phyloP scores from a whole-genome alignment of 2,888 invertebrate species.

The Cataglyphis altisquamis region DNA sequence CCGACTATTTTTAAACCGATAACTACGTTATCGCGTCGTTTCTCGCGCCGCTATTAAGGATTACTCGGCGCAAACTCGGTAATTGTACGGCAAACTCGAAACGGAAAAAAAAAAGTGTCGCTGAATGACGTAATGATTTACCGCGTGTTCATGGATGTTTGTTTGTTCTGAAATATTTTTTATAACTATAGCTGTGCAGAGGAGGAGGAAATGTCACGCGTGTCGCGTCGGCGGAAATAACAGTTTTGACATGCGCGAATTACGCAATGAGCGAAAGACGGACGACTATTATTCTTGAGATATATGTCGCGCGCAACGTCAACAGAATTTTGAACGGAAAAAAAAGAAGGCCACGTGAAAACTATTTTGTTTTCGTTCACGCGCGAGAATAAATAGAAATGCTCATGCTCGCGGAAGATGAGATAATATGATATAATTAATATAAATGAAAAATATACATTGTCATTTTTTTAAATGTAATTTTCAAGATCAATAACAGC shows the following conservation, averaged over 20 bases:
- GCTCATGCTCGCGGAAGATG: neutral
- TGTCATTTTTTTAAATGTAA: neutral
- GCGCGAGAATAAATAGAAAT: constrained; percentile 43
- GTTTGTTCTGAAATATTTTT: neutral
- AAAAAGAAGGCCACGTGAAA: constrained; percentile 25
- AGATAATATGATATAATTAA: neutral
- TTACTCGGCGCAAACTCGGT: constrained; percentile 34
- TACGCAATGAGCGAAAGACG: constrained; percentile 54
- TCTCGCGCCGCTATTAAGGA: constrained; percentile 50
- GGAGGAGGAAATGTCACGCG: constrained; percentile 25
- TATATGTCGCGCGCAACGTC: constrained; percentile 30
- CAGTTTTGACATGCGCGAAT: constrained; percentile 53
- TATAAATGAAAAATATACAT: neutral
- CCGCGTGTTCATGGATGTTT: constrained; percentile 15
- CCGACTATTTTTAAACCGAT: constrained; percentile 66
- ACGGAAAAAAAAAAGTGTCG: constrained; percentile 1
- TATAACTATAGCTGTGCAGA: constrained; percentile 21
- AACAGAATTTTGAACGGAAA: constrained; percentile 45
- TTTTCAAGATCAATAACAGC: neutral
- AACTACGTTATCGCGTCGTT: constrained; percentile 61
- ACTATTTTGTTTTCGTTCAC: constrained; percentile 42
- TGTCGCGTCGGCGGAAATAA: constrained; percentile 15
- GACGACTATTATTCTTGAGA: constrained; percentile 58
- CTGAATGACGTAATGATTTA: neutral
- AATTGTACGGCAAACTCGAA: constrained; percentile 33